Base-by-base conservation (phyloP, 1,140 invertebrate genomes). In the Trichoplusia ni region DNA sequence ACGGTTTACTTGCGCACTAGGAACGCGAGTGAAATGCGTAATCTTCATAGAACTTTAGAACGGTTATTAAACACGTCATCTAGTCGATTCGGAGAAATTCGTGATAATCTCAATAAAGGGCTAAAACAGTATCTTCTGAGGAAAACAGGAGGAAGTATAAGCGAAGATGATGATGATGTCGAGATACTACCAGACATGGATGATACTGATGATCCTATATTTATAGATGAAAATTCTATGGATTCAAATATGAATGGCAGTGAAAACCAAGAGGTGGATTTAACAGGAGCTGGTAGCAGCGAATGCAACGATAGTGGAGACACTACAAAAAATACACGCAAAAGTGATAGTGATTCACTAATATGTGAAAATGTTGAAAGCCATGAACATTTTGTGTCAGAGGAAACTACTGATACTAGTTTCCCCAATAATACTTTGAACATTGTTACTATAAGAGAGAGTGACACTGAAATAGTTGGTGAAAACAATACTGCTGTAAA, bases 201-300 rank as follows among this genome's bases (percentile, higher is more conserved):
- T 7, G 40, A 18, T 49, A 79, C 85, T 53, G 89, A 90, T 23
- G 89, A 90, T 65, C 89, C 90, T 1, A 91, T 91, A 63, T 91
- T 88, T 66, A 91, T 91, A 56, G 90, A 91, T 62, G 90, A 91
- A 73, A 91, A 91, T 71, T 91, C 90, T 0, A 70, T 82, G 9
- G 90, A 90, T 21, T 91, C 88, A 4, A 72, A 74, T 60, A 51
- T 66, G 0, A 71, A 75, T 64, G 66, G 65, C 14, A 77, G 75
- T 49, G 81, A 79, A 9, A 77, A 51, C 5, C 83, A 84, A 58
- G 83, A 88, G 42, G 84, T 89, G 0, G 86, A 89, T 65, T 61
- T 89, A 13, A 89, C 86, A 3, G 79, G 71, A 11, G 44, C 67
- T 7, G 78, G 73, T 2, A 85, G 74, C 37, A 87, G 86, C 54